Conservation (phyloP, 2,888 invertebrate species). For the Scotopteryx bipunctaria region DNA sequence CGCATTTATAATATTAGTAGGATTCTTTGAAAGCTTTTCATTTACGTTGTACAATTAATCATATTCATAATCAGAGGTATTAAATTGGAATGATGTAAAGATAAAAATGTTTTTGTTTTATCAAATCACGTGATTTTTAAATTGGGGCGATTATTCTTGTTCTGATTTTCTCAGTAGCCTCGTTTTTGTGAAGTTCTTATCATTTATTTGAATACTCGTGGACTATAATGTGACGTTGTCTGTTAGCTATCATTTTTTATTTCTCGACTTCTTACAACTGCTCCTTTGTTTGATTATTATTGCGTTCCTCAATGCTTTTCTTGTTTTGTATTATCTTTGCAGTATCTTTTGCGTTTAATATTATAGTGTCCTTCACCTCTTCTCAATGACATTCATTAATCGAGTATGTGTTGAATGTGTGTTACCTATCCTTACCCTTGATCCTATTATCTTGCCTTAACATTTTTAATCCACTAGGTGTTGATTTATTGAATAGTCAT, state of each 20-base stretch:
- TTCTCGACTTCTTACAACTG: conserved; percentile 9
- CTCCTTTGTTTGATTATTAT: conserved; percentile 18
- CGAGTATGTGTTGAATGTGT: no score
- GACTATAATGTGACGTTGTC: conserved; percentile 8
- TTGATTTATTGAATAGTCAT: no score
- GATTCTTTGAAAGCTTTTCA: background rate
- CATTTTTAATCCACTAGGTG: conserved; percentile 1
- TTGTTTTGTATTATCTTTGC: conserved; percentile 16
- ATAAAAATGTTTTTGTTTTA: conserved; percentile 4
- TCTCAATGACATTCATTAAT: conserved; percentile 8
- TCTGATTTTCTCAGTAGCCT: conserved; percentile 3
- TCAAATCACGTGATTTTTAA: conserved; percentile 7
- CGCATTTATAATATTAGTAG: no score
- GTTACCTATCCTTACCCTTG: background rate
- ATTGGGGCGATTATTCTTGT: background rate
- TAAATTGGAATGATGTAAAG: background rate
- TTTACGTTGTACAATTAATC: conserved; percentile 2
- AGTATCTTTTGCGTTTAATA: background rate
- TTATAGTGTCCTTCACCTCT: conserved; percentile 6
- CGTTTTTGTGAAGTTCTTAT: conserved; percentile 15
- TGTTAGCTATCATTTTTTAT: background rate
- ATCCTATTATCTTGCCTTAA: conserved; percentile 1
- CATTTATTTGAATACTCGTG: conserved; percentile 4
- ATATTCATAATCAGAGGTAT: conserved; percentile 4
- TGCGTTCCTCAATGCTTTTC: conserved; percentile 4